Evolutionary conservation across 1,140 invertebrate species (phyloP), one percentile per base, ranked within the genome.

Genomic region (Heliconius melpomene): DNA sequence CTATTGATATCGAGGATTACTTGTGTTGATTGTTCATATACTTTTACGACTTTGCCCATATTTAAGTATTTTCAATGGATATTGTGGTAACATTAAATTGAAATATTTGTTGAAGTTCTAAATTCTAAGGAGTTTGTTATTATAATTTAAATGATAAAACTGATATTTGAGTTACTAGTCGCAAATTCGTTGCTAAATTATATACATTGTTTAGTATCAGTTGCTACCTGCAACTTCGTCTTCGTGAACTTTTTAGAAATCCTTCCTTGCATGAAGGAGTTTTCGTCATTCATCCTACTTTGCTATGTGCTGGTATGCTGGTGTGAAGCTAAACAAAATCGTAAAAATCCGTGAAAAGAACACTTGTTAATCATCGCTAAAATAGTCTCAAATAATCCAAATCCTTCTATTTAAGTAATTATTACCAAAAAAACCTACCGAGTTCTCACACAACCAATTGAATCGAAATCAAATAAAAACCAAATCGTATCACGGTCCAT

Each of bases 21-120:
- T 66, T 66, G 2, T 26, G 9, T 66, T 66, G 57, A 66, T 66
- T 66, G 60, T 66, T 66, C 23, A 66, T 66, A 66, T 66, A 66
- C 23, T 66, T 66, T 66, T 66, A 66, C 60, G 60, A 66, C 60
- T 66, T 66, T 29, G 11, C 60, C 23, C 60, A 66, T 66, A 66
- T 66, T 66, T 66, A 66, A 29, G 23, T 66, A 26, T 29, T 26
- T 66, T 13, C 3, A 66, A 6, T 66, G 26, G 60, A 66, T 66
- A 66, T 66, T 66, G 23, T 29, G 23, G 23, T 66, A 66, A 13
- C 3, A 46, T 46, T 46, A 13, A 46, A 7, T 8, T 46, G 5
- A 46, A 46, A 46, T 46, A 46, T 46, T 46, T 5, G 3, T 16
- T 46, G 13, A 46, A 46, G 40, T 46, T 46, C 40, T 46, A 46